A percentile compares a stretch with the other conserved stretches of the same genome.
Evolutionary conservation across 2,797 vertebrate genomes (phyloP).

Genomic region (Falco novaeseelandiae): DNA sequence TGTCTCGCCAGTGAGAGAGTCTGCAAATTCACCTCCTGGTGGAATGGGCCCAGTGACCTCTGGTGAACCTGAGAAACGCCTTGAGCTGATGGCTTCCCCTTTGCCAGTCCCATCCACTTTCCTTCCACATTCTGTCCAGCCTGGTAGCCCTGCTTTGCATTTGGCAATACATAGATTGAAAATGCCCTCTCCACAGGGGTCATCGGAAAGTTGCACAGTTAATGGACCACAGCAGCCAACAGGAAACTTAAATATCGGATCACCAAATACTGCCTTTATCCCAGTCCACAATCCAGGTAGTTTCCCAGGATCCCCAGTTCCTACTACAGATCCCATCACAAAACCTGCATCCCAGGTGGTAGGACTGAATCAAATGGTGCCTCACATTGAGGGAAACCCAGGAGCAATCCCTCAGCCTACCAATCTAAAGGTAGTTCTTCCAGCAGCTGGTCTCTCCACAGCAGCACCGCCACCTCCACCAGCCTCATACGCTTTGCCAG

Average conservation of each 20-base stretch:
- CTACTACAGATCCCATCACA: constrained; percentile 76
- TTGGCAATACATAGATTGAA: constrained; percentile 87
- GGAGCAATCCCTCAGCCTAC: constrained; percentile 77
- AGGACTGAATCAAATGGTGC: constrained; percentile 81
- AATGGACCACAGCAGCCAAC: constrained; percentile 78
- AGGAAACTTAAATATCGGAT: constrained; percentile 77
- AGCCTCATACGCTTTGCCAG: constrained; percentile 76
- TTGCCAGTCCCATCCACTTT: constrained; percentile 80
- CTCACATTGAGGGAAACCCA: constrained; percentile 81
- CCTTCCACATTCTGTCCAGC: constrained; percentile 74
- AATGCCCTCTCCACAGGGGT: constrained; percentile 74
- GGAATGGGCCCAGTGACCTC: constrained; percentile 73
- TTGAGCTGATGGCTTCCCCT: constrained; percentile 76
- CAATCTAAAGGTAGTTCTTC: constrained; percentile 80
- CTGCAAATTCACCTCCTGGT: constrained; percentile 65
- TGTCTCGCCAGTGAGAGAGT: constrained; percentile 72
- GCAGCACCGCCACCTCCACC: constrained; percentile 74
- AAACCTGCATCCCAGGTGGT: constrained; percentile 78
- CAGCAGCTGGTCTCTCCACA: constrained; percentile 81
- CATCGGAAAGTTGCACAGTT: constrained; percentile 72
- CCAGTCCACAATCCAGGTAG: constrained; percentile 78
- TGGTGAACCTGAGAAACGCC: constrained; percentile 82
- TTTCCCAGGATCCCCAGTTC: constrained; percentile 77
- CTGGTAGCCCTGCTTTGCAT: constrained; percentile 78
- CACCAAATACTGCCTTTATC: constrained; percentile 83